Conservation (phyloP, 2,797 vertebrate genomes). For the Arctocebus calabarensis region DNA sequence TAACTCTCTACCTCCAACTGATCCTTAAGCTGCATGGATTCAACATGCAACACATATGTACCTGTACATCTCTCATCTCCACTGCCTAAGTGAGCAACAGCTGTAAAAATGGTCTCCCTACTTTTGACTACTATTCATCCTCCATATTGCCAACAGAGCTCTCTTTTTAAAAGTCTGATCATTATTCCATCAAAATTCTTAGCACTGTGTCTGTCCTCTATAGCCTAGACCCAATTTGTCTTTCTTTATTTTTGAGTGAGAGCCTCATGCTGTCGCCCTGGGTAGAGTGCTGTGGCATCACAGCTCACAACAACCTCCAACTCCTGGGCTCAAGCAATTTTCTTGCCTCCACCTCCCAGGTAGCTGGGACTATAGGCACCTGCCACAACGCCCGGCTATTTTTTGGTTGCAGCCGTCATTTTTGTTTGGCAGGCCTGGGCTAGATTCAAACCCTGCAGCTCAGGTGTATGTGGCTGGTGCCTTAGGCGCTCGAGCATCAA, state of each 20-base stretch:
- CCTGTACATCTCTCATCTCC: background rate
- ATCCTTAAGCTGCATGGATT: background rate
- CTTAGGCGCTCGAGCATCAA: no score
- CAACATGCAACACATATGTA: background rate
- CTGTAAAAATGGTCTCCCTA: background rate
- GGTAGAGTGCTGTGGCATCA: no score
- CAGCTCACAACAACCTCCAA: no score
- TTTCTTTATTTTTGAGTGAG: background rate
- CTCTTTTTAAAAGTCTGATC: slow-evolving; percentile 26
- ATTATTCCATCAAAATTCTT: slow-evolving; percentile 53
- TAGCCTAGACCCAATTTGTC: background rate
- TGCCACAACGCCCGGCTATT: no score
- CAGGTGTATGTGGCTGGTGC: no score
- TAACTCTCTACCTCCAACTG: background rate
- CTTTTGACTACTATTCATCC: background rate
- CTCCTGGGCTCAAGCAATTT: no score
- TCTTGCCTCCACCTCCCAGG: no score
- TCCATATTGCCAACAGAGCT: background rate
- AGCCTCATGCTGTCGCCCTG: no score
- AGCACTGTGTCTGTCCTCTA: background rate
- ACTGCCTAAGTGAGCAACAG: background rate
- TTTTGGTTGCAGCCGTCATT: no score
- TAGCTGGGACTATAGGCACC: no score
- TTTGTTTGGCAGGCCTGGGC: no score
- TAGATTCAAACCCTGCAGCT: no score